Evolutionary conservation across 1,140 invertebrate genomes (phyloP).

Genomic region (Drosophila triauraria): DNA sequence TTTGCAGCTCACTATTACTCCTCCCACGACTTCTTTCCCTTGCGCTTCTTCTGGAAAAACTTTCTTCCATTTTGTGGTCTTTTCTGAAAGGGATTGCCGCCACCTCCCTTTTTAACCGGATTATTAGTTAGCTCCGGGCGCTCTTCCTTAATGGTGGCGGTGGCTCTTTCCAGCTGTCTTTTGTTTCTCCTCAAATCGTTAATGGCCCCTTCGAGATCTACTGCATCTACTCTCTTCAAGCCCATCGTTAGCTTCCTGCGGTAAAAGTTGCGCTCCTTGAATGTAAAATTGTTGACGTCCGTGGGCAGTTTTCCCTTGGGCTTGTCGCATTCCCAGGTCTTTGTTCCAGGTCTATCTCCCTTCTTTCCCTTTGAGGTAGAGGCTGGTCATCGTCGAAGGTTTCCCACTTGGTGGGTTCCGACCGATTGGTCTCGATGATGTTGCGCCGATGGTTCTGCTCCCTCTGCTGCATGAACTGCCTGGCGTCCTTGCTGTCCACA

Average conservation of each 20-base stretch:
- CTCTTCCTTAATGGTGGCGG: background rate
- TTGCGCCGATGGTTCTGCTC: conserved; percentile 62
- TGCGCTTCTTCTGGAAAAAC: background rate
- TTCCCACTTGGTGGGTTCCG: conserved; percentile 53
- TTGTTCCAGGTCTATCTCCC: background rate
- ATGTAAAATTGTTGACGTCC: conserved; percentile 18
- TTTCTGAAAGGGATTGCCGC: background rate
- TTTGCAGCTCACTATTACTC: background rate
- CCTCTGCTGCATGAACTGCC: conserved; percentile 44
- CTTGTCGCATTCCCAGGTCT: background rate
- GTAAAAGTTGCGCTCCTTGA: conserved; percentile 39
- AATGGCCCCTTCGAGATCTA: background rate
- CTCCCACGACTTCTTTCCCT: background rate
- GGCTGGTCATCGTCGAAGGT: conserved; percentile 41
- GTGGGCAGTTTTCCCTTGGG: conserved; percentile 20
- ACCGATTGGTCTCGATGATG: conserved; percentile 55
- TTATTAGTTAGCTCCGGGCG: background rate
- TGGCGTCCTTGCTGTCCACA: conserved; percentile 56
- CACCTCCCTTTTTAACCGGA: background rate
- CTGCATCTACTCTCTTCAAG: accelerated
- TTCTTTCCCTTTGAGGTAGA: background rate
- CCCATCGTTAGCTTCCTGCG: conserved; percentile 30
- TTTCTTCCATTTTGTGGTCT: background rate
- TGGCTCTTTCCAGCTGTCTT: background rate
- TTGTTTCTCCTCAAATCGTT: conserved; percentile 13